A percentile compares a stretch with the other conserved stretches of the same genome.
Conservation (phyloP, 2,888 invertebrate species). For the Tiliacea aurago region DNA sequence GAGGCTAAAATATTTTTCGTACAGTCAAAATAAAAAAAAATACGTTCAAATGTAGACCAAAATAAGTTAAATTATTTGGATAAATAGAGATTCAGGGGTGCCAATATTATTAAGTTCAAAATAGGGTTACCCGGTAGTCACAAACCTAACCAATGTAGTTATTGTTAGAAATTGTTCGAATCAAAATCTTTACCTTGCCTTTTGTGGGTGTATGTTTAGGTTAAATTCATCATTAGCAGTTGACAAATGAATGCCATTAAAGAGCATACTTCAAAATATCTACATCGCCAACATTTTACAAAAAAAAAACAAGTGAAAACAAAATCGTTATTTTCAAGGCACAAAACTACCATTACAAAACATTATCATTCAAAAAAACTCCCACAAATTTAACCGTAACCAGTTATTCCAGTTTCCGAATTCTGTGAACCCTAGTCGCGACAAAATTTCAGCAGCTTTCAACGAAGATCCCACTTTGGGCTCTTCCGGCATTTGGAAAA, state of each 20-base stretch:
- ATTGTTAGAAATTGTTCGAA: background rate
- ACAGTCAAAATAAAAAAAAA: background rate
- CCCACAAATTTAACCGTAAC: conserved; percentile 12
- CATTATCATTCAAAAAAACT: conserved; percentile 12
- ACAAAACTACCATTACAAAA: background rate
- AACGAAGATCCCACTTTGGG: conserved; percentile 51
- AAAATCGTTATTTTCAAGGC: background rate
- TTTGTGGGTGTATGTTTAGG: background rate
- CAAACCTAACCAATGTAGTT: background rate
- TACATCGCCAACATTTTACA: background rate
- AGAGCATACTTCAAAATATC: background rate
- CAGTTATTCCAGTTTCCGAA: background rate
- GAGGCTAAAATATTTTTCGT: background rate
- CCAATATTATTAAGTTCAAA: background rate
- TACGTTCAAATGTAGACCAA: background rate
- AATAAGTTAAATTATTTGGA: background rate
- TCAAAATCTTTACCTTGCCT: background rate
- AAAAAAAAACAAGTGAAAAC: background rate
- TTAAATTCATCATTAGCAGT: background rate
- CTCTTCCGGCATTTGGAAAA: conserved; percentile 57
- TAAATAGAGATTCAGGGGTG: background rate
- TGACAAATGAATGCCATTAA: background rate
- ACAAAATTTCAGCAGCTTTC: conserved; percentile 49
- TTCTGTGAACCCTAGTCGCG: conserved; percentile 13
- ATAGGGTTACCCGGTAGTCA: background rate